phyloP scores from a whole-genome alignment of 2,797 vertebrate genomes.

The Tauraco hartlaubi region DNA sequence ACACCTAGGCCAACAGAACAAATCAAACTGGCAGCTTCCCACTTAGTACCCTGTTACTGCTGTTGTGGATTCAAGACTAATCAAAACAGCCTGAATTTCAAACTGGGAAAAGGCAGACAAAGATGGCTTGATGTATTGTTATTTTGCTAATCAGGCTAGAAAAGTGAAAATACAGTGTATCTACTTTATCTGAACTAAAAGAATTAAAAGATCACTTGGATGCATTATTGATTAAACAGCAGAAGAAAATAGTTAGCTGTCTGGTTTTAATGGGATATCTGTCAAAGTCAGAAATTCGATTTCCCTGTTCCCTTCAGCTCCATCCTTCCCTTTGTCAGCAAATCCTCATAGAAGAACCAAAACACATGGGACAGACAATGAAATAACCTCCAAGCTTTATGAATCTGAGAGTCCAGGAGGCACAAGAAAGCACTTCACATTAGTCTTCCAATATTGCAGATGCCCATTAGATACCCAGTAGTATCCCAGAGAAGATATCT shows the following conservation, averaged over 20 bases:
- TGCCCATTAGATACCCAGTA: neutral
- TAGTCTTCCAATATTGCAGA: neutral
- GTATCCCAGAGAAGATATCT: neutral
- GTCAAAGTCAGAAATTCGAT: neutral
- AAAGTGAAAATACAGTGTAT: neutral
- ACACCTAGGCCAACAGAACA: neutral
- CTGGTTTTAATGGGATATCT: neutral
- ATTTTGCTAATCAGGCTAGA: neutral
- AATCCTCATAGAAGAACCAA: neutral
- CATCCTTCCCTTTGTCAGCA: neutral
- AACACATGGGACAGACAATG: neutral
- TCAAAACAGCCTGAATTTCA: neutral
- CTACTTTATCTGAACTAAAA: neutral
- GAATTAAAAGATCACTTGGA: neutral
- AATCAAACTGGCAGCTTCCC: neutral
- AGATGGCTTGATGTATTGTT: neutral
- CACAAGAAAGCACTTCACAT: neutral
- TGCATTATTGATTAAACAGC: neutral
- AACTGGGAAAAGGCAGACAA: neutral
- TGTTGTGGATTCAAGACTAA: neutral
- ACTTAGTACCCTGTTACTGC: neutral
- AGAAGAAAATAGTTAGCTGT: neutral
- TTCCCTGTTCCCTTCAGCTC: neutral
- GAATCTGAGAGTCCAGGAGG: neutral
- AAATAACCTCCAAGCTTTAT: neutral